Base-by-base conservation (phyloP, 2,113 vertebrate species). In the Parotia lawesii region DNA sequence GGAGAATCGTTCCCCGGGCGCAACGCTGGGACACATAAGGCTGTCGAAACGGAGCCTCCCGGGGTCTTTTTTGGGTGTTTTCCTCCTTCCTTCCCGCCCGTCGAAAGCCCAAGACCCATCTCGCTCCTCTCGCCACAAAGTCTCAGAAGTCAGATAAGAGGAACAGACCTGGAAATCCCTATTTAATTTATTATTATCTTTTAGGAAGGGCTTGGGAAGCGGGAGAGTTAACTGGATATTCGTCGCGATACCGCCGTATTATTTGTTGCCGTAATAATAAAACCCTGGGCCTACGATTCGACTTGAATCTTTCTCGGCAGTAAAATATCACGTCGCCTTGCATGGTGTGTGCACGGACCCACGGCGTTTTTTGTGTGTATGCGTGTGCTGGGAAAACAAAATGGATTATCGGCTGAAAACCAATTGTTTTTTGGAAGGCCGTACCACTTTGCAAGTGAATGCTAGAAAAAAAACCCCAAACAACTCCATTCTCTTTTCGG, bases 261-360 rank as follows among this genome's bases (percentile, higher is more conserved):
- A 93, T 89, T 91, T 92, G 67, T 75, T 84, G 45, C 31, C 50
- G 44, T 87, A 81, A 93, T 93, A 91, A 84, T 94, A 96, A 96
- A 97, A 87, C 1, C 5, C 11, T 44, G 37, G 94, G 96, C 96
- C 96, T 96, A 89, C 90, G 47, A 58, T 86, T 94, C 67, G 16
- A 45, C 69, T 73, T 57, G 57, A 89, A 71, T 79, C 54, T 81
- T 93, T 84, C 77, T 54, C 58, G 75, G 31, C 91, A 60, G 57
- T 91, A 64, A 93, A 82, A 62, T 85, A 67, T 22, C 77, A 50
- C 19, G 1, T 78, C 53, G 54, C 27, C 27, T 85, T 60, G 38
- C 60, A 23, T 1, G 64, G 37, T 18, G 74, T 57, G 38, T 4
- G 2, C 60, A 37, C 9, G 17, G 72, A 79, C 31, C 65, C 57